These are phyloP conservation scores for Seriola dumerili DNA, from an alignment of 2,113 vertebrate species.

Conservation along the genomic window DNA sequence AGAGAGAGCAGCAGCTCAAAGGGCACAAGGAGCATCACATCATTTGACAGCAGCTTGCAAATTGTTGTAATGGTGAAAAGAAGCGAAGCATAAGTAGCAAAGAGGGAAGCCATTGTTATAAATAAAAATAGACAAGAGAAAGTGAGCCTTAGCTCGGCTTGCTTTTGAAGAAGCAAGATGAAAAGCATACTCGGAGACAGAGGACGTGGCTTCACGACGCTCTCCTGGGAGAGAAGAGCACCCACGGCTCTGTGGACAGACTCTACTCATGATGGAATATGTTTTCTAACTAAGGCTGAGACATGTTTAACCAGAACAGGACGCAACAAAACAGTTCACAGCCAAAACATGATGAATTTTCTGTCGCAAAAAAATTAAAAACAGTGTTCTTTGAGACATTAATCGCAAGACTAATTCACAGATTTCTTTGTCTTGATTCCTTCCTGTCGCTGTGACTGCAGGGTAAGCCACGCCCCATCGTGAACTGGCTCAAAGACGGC, in stretches of 20 bases:
- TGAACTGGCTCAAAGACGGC: constrained; percentile 89
- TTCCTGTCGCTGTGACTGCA: constrained; percentile 52
- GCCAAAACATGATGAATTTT: not conserved
- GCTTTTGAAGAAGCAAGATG: constrained; percentile 56
- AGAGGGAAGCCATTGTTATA: constrained; percentile 22
- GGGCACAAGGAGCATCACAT: constrained; percentile 15
- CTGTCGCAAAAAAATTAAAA: not conserved
- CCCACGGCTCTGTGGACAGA: constrained; percentile 36
- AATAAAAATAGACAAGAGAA: constrained; percentile 55
- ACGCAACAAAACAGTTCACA: not conserved
- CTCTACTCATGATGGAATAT: constrained; percentile 9
- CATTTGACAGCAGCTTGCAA: constrained; percentile 54
- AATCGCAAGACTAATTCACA: no score
- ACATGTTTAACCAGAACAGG: not conserved
- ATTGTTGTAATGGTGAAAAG: constrained; percentile 37
- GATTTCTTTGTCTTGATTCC: not conserved
- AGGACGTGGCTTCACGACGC: constrained; percentile 29
- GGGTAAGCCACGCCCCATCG: constrained; percentile 91
- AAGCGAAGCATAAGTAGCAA: constrained; percentile 23
- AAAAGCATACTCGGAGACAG: constrained; percentile 47
- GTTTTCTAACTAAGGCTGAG: constrained; percentile 4
- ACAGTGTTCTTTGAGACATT: not conserved
- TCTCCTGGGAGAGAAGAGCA: constrained; percentile 42
- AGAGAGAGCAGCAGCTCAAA: constrained; percentile 26
- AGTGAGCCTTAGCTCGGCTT: constrained; percentile 14